A percentile compares a stretch with the other conserved stretches of the same genome.
Evolutionary conservation across 2,797 vertebrate species (phyloP).

Genomic region (Psittacula derbiana): DNA sequence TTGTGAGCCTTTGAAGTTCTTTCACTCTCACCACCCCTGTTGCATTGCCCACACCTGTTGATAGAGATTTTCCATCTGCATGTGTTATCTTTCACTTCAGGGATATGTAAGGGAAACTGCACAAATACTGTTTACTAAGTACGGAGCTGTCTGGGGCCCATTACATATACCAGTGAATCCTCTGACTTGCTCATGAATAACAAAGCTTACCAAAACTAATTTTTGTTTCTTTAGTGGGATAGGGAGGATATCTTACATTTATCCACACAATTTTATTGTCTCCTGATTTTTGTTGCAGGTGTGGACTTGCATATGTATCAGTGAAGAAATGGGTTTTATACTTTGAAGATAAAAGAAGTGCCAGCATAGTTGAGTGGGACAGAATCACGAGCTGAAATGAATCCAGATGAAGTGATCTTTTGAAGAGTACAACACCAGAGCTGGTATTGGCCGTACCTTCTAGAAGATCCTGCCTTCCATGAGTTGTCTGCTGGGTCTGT

Average conservation of each 20-base stretch:
- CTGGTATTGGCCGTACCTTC: background rate
- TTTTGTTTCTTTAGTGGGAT: background rate
- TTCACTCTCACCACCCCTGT: background rate
- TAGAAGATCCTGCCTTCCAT: background rate
- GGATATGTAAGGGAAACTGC: slow-evolving; percentile 26
- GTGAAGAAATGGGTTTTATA: background rate
- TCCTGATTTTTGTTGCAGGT: background rate
- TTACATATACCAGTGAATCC: background rate
- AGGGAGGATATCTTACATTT: background rate
- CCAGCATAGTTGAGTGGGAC: background rate
- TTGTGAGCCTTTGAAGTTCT: slow-evolving; percentile 23
- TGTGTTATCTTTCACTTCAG: slow-evolving; percentile 29
- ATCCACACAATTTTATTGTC: background rate
- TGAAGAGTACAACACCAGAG: background rate
- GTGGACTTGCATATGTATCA: background rate
- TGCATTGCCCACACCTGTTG: background rate
- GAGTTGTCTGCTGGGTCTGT: background rate
- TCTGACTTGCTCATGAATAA: background rate
- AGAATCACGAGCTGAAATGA: background rate
- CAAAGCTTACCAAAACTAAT: background rate
- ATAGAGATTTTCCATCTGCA: slow-evolving; percentile 2
- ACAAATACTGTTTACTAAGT: background rate
- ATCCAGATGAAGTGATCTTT: background rate
- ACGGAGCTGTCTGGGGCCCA: background rate
- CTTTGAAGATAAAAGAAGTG: background rate